Conservation (phyloP, 1,140 invertebrate species). For the Listronotus bonariensis region DNA sequence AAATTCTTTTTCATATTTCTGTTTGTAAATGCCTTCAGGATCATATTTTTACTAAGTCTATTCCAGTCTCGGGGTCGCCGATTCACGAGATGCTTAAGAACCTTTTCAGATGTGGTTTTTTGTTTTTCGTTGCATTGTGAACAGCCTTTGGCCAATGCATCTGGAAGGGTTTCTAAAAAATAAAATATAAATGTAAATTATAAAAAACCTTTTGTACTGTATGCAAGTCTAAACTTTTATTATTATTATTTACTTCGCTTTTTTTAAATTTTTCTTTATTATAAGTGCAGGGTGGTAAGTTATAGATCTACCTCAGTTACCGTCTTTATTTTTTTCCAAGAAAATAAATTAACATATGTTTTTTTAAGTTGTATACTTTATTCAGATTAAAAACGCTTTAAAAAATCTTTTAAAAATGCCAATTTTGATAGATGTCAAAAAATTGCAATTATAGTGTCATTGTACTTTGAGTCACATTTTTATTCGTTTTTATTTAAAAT, state of each 20-base stretch:
- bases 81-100: conserved; percentile 54
- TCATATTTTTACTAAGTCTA: conserved; percentile 58
- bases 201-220: not conserved
- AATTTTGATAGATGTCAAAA: no score
- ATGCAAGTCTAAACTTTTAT: not conserved
- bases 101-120: conserved; percentile 55
- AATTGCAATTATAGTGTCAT: no score
- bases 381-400: no score
- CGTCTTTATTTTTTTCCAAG: no score
- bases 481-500: no score
- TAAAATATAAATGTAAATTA: conserved; percentile 10
- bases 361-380: no score
- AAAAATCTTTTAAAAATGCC: no score
- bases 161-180: conserved; percentile 60
- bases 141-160: conserved; percentile 57
- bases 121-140: conserved; percentile 59
- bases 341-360: no score
- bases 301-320: no score
- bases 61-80: conserved; percentile 55
- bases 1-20: conserved; percentile 56
- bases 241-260: not conserved
- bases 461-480: no score
- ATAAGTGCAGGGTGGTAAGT: no score
- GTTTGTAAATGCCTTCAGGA: conserved; percentile 55
- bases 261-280: no score